These are phyloP conservation scores for Trichoplusia ni DNA, from an alignment of 1,140 invertebrate species.

Conservation along the genomic window DNA sequence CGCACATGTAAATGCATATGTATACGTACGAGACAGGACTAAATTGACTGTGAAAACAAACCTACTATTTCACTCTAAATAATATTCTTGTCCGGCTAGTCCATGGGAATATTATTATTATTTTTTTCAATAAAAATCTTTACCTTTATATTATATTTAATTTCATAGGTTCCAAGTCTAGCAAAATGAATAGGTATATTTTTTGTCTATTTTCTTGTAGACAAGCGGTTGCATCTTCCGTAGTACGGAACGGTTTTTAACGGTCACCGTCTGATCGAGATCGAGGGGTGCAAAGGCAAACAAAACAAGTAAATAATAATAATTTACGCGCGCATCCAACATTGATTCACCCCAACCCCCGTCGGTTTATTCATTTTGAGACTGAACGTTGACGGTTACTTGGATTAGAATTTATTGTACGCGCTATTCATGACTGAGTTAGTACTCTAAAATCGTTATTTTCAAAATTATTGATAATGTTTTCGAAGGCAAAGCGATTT, in stretches of 20 bases:
- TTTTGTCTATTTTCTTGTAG: too few relatives aligned
- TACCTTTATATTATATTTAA: too few relatives aligned
- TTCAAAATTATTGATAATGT: constrained; percentile 52
- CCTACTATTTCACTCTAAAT: too few relatives aligned
- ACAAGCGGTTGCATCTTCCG: not conserved
- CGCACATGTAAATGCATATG: too few relatives aligned
- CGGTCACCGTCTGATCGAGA: constrained; percentile 37
- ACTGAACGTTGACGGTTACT: constrained; percentile 1
- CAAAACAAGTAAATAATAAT: constrained; percentile 37
- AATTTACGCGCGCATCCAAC: constrained; percentile 47
- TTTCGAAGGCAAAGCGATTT: constrained; percentile 75
- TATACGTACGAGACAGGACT: too few relatives aligned
- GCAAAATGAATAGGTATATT: too few relatives aligned
- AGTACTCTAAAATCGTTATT: constrained; percentile 8
- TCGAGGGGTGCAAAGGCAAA: not conserved
- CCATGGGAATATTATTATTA: too few relatives aligned
- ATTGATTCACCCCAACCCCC: not conserved
- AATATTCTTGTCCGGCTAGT: too few relatives aligned
- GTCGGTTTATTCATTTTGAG: constrained; percentile 1
- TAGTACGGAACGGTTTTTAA: constrained; percentile 57
- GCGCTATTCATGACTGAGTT: constrained; percentile 8
- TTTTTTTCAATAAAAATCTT: too few relatives aligned
- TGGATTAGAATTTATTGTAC: not conserved
- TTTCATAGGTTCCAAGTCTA: too few relatives aligned
- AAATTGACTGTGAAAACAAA: too few relatives aligned